Evolutionary conservation across 2,113 vertebrate genomes (phyloP).

Genomic region (Elephantulus edwardii): DNA sequence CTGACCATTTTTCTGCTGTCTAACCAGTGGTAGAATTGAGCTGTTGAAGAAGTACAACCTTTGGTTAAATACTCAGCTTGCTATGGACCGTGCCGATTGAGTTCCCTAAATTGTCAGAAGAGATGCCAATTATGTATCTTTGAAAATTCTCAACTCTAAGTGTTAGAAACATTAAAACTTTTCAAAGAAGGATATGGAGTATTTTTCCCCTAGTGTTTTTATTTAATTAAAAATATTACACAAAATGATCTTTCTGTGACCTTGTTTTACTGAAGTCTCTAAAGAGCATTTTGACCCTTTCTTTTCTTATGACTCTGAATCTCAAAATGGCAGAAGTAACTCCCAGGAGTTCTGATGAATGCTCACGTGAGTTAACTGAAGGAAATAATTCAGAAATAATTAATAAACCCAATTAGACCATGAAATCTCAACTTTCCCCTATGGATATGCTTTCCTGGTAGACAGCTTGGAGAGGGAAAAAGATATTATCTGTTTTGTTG

Average conservation of each 20-base stretch:
- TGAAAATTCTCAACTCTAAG: neutral
- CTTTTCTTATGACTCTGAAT: neutral
- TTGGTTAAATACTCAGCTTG: too few relatives aligned
- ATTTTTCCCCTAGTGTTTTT: neutral
- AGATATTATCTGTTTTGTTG: too few relatives aligned
- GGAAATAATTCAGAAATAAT: neutral
- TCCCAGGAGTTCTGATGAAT: neutral
- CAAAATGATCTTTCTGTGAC: neutral
- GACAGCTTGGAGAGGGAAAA: neutral
- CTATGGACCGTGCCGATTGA: too few relatives aligned
- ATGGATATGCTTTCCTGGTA: neutral
- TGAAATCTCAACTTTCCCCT: neutral
- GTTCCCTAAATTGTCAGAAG: slow-evolving; percentile 10
- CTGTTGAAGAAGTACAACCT: too few relatives aligned
- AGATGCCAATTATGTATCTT: neutral
- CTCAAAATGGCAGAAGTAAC: neutral
- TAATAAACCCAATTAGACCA: neutral
- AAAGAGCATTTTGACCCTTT: neutral
- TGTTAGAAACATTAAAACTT: neutral
- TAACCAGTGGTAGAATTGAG: too few relatives aligned
- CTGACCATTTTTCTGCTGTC: too few relatives aligned
- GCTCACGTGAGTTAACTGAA: neutral
- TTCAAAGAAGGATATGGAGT: neutral
- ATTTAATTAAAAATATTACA: neutral
- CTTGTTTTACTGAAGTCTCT: neutral